Evolutionary conservation across 2,888 invertebrate species (phyloP).

Genomic region (Catocala fraxini): DNA sequence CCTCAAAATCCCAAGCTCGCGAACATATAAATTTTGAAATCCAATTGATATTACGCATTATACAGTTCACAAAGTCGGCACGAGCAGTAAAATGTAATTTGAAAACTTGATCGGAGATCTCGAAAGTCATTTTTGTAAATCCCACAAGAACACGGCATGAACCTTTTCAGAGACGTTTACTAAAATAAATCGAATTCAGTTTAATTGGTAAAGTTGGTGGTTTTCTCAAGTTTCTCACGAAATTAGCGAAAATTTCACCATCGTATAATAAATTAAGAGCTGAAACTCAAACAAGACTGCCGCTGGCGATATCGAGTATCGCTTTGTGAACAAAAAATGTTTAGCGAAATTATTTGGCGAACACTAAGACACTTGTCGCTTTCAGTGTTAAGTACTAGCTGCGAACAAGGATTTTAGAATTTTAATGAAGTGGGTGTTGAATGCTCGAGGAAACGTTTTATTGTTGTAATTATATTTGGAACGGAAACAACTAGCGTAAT

Average conservation of each 20-base stretch:
- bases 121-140: constrained; percentile 63
- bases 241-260: constrained; percentile 68
- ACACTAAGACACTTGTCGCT: constrained; percentile 18
- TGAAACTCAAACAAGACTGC: constrained; percentile 54
- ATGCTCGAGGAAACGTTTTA: constrained; percentile 7
- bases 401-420: constrained; percentile 10
- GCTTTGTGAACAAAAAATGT: constrained; percentile 50
- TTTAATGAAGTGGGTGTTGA: constrained; percentile 13
- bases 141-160: constrained; percentile 55
- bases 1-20: constrained; percentile 9
- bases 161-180: constrained; percentile 60
- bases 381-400: constrained; percentile 1
- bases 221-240: constrained; percentile 60
- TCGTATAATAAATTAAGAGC: constrained; percentile 68
- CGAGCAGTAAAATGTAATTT: constrained; percentile 58
- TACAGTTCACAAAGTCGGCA: constrained; percentile 38
- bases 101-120: constrained; percentile 57
- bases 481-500: constrained; percentile 7
- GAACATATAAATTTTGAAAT: constrained; percentile 31
- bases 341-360: constrained; percentile 49
- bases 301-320: constrained; percentile 50
- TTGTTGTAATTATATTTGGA: constrained; percentile 15
- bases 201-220: constrained; percentile 77
- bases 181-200: constrained; percentile 72
- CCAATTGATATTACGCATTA: constrained; percentile 44